Conservation (phyloP, 2,113 vertebrate genomes). For the Syngnathus scovelli region DNA sequence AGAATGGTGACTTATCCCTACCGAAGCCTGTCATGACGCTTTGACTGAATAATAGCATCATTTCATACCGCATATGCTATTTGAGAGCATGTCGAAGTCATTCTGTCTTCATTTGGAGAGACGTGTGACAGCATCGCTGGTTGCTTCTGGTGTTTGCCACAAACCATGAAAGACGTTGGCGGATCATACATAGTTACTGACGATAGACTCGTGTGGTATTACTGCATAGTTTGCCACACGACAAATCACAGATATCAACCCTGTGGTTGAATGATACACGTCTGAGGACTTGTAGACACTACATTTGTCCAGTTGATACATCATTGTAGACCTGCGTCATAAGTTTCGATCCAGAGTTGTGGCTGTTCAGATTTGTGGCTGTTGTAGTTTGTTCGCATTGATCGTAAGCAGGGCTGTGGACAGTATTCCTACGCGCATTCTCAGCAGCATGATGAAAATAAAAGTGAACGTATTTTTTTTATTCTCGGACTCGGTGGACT, state of each 20-base stretch:
- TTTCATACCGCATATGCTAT: background rate
- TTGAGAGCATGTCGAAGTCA: background rate
- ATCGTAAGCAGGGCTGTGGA: too few relatives aligned
- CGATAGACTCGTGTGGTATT: background rate
- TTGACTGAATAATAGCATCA: background rate
- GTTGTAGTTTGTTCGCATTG: too few relatives aligned
- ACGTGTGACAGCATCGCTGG: background rate
- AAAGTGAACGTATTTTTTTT: too few relatives aligned
- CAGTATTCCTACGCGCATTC: too few relatives aligned
- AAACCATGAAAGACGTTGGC: background rate
- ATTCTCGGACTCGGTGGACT: too few relatives aligned
- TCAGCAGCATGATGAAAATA: too few relatives aligned
- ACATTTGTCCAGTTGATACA: background rate
- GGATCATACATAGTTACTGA: background rate
- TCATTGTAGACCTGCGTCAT: too few relatives aligned
- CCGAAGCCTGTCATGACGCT: background rate
- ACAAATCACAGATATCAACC: background rate
- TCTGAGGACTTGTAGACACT: background rate
- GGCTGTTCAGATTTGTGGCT: too few relatives aligned
- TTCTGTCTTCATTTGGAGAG: background rate
- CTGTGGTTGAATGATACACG: background rate
- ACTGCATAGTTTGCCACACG: background rate
- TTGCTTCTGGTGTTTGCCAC: background rate
- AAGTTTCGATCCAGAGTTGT: too few relatives aligned
- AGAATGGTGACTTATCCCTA: background rate